Percentiles rank a stretch among this genome's conserved stretches.
Evolutionary conservation across 2,888 invertebrate genomes (phyloP).

Genomic region (Cerceris rybyensis): DNA sequence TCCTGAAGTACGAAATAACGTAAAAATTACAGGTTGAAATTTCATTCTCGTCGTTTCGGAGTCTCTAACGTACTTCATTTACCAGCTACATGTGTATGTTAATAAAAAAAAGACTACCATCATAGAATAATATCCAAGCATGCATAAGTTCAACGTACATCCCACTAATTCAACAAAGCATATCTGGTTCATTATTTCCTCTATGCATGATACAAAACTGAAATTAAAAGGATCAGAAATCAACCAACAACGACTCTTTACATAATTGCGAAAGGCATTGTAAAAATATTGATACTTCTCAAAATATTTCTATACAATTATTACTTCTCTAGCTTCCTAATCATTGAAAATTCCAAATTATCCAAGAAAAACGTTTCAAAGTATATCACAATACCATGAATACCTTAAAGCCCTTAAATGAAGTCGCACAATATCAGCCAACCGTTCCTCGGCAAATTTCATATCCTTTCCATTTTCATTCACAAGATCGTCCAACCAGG

Average conservation of each 20-base stretch:
- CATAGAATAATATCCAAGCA: conserved; percentile 51
- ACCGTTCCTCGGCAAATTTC: conserved; percentile 12
- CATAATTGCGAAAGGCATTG: too few relatives aligned
- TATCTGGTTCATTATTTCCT: conserved; percentile 67
- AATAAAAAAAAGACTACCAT: conserved; percentile 35
- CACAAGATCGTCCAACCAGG: conserved; percentile 48
- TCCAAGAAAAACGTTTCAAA: neutral
- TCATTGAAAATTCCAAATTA: conserved; percentile 15
- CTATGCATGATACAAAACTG: conserved; percentile 71
- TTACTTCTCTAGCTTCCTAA: too few relatives aligned
- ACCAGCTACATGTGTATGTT: too few relatives aligned
- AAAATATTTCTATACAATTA: too few relatives aligned
- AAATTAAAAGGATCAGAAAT: conserved; percentile 15
- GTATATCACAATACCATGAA: neutral
- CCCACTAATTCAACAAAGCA: conserved; percentile 75
- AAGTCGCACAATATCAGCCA: conserved; percentile 46
- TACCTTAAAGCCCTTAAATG: conserved; percentile 43
- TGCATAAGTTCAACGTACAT: conserved; percentile 66
- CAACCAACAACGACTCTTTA: too few relatives aligned
- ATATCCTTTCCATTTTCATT: neutral
- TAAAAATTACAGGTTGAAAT: too few relatives aligned
- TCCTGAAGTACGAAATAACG: conserved; percentile 15
- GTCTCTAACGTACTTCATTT: too few relatives aligned
- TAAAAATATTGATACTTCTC: too few relatives aligned
- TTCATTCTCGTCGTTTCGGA: too few relatives aligned